These are phyloP conservation scores for Nycticebus coucang DNA, from an alignment of 2,113 vertebrate genomes.

Conservation along the genomic window DNA sequence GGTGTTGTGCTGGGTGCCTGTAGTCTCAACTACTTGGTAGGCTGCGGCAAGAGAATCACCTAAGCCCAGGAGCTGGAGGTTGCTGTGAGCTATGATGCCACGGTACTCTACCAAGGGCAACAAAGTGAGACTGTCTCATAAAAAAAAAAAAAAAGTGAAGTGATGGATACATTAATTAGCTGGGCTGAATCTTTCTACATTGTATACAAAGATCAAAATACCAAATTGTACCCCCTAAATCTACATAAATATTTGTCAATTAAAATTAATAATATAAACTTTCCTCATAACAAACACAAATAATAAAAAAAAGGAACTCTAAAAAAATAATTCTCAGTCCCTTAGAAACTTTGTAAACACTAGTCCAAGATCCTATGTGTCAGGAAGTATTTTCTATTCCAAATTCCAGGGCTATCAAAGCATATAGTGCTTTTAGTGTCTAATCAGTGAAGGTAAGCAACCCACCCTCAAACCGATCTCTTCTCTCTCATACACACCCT, in stretches of 20 bases:
- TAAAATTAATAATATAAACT: neutral
- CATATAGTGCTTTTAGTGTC: neutral
- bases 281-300: neutral
- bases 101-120: too few relatives aligned
- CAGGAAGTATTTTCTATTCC: neutral
- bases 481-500: neutral
- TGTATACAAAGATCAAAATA: neutral
- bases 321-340: neutral
- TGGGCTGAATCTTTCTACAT: neutral
- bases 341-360: constrained; percentile 33
- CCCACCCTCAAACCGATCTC: neutral
- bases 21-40: too few relatives aligned
- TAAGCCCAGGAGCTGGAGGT: too few relatives aligned
- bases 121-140: too few relatives aligned
- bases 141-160: neutral
- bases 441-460: constrained; percentile 34
- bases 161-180: neutral
- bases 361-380: neutral
- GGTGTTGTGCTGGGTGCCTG: too few relatives aligned
- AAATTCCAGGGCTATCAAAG: neutral
- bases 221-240: neutral
- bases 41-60: too few relatives aligned
- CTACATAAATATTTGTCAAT: neutral
- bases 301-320: neutral
- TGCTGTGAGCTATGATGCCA: too few relatives aligned